Base-by-base conservation (phyloP, 2,888 invertebrate genomes). In the Athripsodes cinereus region DNA sequence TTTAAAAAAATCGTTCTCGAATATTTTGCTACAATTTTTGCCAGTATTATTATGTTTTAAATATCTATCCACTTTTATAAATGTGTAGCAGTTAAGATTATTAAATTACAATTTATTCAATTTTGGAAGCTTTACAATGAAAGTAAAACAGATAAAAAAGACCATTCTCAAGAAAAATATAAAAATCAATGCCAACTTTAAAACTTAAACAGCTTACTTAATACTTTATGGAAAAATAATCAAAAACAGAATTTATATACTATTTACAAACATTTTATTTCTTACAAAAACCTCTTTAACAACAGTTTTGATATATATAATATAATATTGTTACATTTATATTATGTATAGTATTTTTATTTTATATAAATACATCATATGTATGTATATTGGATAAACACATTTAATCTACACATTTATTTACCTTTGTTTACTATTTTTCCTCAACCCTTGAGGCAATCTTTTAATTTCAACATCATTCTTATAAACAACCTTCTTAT, bases 401-500 rank as follows among this genome's bases (percentile, higher is more conserved):
- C n/a, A 20, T 50, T 22, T 26, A 50, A 6, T 22, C 50, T 22
- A 40, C n/a, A 40, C 40, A 40, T 8, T 18, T 16, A 8, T 44
- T 26, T 52, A 61, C 55, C 59, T 57, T 21, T 57, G 48, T 21
- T 62, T 59, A 57, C 44, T 62, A n/a, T n/a, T n/a, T 21, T 59
- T 62, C 55, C 40, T 62, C 10, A 49, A 19, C 31, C 35, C 44
- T 22, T 55, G 56, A 11, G 57, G 56, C 10, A 55, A 59, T 10
- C 53, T 52, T 31, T 54, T 53, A 3, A 52, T 55, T 2, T 59
- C 55, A 16, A 60, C 47, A 19, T 61, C 62, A 26, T 67, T 78
- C 74, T 71, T 83, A 82, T 74, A 69, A 76, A 78, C 69, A 16
- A 31, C 53, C 22, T 55, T 54, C 20, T 34, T 55, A 1, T 34